A percentile compares a stretch with the other conserved stretches of the same genome.
phyloP scores from a whole-genome alignment of 2,113 vertebrate genomes.

The Hippoglossus stenolepis region DNA sequence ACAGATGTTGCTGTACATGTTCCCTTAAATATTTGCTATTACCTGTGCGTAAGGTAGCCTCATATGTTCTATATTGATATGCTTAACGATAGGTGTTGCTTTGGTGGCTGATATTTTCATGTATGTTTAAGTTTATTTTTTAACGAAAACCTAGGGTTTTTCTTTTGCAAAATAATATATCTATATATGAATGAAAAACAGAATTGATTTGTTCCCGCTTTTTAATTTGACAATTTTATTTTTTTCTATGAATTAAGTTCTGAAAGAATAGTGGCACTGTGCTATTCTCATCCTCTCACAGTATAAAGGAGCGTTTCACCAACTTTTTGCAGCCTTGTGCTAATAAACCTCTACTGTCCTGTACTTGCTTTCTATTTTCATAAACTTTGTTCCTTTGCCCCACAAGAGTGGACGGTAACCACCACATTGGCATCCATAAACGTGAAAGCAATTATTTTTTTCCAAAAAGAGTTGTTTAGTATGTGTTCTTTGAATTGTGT shows the following conservation, averaged over 20 bases:
- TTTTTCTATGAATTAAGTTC: slow-evolving; percentile 42
- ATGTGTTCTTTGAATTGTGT: slow-evolving; percentile 93
- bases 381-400: slow-evolving; percentile 83
- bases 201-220: slow-evolving; percentile 57
- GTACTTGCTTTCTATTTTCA: slow-evolving; percentile 48
- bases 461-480: slow-evolving; percentile 84
- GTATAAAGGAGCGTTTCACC: slow-evolving; percentile 86
- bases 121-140: slow-evolving; percentile 79
- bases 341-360: slow-evolving; percentile 87
- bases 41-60: slow-evolving; percentile 94
- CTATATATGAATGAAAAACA: slow-evolving; percentile 78
- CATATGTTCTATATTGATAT: slow-evolving; percentile 94
- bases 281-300: slow-evolving; percentile 32
- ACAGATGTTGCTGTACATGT: slow-evolving; percentile 90
- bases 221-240: slow-evolving; percentile 1
- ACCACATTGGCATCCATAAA: slow-evolving; percentile 75
- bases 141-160: slow-evolving; percentile 85
- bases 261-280: slow-evolving; percentile 62
- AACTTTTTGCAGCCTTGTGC: slow-evolving; percentile 88
- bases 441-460: slow-evolving; percentile 80
- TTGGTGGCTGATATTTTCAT: slow-evolving; percentile 89
- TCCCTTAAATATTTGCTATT: slow-evolving; percentile 87
- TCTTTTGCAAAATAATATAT: slow-evolving; percentile 89
- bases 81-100: slow-evolving; percentile 93
- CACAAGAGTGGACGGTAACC: slow-evolving; percentile 77